phyloP scores from a whole-genome alignment of 2,888 invertebrate genomes.

The Molorchus minor region DNA sequence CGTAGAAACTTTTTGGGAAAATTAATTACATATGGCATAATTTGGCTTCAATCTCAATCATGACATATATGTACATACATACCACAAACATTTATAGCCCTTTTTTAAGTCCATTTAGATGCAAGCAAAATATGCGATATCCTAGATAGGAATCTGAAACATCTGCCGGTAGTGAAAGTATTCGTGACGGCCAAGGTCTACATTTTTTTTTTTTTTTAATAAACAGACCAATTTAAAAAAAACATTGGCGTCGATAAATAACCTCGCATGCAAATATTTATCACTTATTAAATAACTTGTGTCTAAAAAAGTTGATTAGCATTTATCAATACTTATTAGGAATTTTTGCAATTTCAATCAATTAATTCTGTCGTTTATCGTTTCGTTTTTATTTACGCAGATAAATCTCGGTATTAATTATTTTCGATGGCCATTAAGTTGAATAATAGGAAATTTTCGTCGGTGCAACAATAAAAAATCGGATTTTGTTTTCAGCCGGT shows the following conservation, averaged over 20 bases:
- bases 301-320: conserved; percentile 18
- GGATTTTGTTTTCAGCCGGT: neutral
- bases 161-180: neutral
- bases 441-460: neutral
- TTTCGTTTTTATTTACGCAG: conserved; percentile 4
- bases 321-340: conserved; percentile 29
- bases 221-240: neutral
- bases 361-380: conserved; percentile 22
- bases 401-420: conserved; percentile 3
- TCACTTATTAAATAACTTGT: neutral
- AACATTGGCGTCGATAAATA: neutral
- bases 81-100: too few relatives aligned
- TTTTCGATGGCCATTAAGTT: neutral
- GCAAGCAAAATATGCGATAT: neutral
- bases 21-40: too few relatives aligned
- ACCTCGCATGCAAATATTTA: conserved; percentile 14
- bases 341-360: conserved; percentile 28
- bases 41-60: too few relatives aligned
- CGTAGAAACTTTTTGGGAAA: too few relatives aligned
- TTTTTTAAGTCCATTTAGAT: neutral
- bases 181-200: neutral
- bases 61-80: neutral
- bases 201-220: neutral
- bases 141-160: neutral
- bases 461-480: neutral